Conservation (phyloP, 1,140 invertebrate species). For the Penaeus chinensis region DNA sequence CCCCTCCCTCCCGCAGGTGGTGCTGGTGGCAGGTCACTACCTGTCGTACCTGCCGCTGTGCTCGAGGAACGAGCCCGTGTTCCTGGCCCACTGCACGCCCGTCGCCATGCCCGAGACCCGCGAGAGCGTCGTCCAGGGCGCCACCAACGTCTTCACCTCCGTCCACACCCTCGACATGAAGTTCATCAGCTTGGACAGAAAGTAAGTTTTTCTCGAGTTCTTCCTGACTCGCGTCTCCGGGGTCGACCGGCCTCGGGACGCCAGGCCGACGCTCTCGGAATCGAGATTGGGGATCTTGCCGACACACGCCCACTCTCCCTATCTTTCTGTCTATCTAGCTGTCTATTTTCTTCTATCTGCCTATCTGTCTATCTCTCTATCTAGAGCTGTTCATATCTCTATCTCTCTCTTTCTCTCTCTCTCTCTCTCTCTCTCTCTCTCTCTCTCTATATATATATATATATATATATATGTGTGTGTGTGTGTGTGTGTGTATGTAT, state of each 20-base stretch:
- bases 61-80: conserved; percentile 94
- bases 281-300: no score
- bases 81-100: conserved; percentile 96
- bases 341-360: background rate
- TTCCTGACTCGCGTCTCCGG: no score
- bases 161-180: conserved; percentile 99
- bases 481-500: background rate
- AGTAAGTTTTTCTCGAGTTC: conserved; percentile 77
- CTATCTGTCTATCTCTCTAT: background rate
- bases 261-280: no score
- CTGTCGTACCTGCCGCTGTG: conserved; percentile 91
- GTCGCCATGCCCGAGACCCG: conserved; percentile 98
- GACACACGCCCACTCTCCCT: background rate
- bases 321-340: background rate
- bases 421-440: background rate
- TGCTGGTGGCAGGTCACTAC: conserved; percentile 95
- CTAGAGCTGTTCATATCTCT: background rate
- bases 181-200: conserved; percentile 93
- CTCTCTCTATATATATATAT: background rate
- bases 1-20: conserved; percentile 78
- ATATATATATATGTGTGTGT: conserved; percentile 10
- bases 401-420: background rate
- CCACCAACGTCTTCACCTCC: conserved; percentile 96
- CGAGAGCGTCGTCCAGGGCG: conserved; percentile 77
- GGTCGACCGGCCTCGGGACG: no score